These are phyloP conservation scores for Synergus japonicus DNA, from an alignment of 2,888 invertebrate species.

Conservation along the genomic window DNA sequence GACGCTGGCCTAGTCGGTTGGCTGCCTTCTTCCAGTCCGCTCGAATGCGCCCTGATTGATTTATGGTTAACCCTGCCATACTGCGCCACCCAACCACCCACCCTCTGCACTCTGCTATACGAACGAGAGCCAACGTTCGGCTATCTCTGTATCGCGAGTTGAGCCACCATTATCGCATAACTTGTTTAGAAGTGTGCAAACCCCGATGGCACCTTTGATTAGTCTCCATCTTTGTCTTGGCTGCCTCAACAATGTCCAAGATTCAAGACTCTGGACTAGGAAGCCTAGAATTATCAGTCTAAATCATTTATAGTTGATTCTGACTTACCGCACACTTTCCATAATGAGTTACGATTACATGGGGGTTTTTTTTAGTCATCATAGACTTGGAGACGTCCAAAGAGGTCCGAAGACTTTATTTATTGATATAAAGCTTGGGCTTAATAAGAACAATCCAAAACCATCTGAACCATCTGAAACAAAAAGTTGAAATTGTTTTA, in stretches of 20 bases:
- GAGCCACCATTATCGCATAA: constrained; percentile 63
- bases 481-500: too few species aligned
- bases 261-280: too few species aligned
- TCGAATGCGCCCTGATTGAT: constrained; percentile 65
- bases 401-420: too few species aligned
- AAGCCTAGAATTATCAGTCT: not conserved
- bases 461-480: too few species aligned
- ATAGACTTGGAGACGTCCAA: too few species aligned
- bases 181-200: constrained; percentile 39
- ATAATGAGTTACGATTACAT: too few species aligned
- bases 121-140: constrained; percentile 42
- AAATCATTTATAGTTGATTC: not conserved
- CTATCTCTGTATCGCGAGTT: constrained; percentile 60
- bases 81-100: constrained; percentile 60
- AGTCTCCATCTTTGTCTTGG: not conserved
- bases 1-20: constrained; percentile 39
- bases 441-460: too few species aligned
- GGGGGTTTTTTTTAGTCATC: too few species aligned
- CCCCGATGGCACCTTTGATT: constrained; percentile 18
- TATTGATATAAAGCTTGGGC: too few species aligned
- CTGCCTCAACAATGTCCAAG: not conserved
- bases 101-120: constrained; percentile 46
- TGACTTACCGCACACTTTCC: too few species aligned
- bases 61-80: constrained; percentile 68
- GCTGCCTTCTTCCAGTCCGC: constrained; percentile 51